Evolutionary conservation across 2,797 vertebrate genomes (phyloP), one percentile per base, ranked within the genome.

Genomic region (Coreius guichenoti): DNA sequence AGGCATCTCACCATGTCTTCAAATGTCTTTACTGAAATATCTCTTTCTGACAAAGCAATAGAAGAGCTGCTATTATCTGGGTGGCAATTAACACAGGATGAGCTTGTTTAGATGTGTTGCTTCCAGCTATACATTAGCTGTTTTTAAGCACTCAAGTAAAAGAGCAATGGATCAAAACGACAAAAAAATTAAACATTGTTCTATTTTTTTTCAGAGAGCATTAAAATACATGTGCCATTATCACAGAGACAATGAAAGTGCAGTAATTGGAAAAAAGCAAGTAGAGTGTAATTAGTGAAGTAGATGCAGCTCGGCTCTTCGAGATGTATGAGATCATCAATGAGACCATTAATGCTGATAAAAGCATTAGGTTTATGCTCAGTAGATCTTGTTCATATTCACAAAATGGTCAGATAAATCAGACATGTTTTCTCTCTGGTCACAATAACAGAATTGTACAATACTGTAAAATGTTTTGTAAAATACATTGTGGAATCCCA

Each of bases 241-340:
- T 14, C 51, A 26, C 16, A 7, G 65, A 65, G 73, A 47, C 43
- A 87, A 82, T 36, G 12, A 79, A 65, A 65, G 36, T 49, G 54
- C 43, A 76, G 73, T 77, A 76, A 76, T 43, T 82, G 6, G 74
- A 70, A 39, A 61, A 86, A 82, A 45, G 36, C 63, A 47, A 61
- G 58, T 5, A 39, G 26, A 74, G 81, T 21, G 63, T 63, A 73
- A 82, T 84, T 84, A 86, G 61, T 36, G 17, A 56, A 17, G 29
- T 43, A 73, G 73, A 81, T 1, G 33, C 29, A 31, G 54, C 23
- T 45, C 51, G 31, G n/a, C 43, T 61, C 23, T 67, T 80, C 86
- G 76, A 29, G 87, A 89, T 79, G 65, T 75, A 84, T 72, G 16
- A 39, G 17, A 81, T 43, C 36, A 87, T 89, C 86, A 86, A 85